These are phyloP conservation scores for Lottia scabra DNA, from an alignment of 2,888 invertebrate species.

Conservation along the genomic window DNA sequence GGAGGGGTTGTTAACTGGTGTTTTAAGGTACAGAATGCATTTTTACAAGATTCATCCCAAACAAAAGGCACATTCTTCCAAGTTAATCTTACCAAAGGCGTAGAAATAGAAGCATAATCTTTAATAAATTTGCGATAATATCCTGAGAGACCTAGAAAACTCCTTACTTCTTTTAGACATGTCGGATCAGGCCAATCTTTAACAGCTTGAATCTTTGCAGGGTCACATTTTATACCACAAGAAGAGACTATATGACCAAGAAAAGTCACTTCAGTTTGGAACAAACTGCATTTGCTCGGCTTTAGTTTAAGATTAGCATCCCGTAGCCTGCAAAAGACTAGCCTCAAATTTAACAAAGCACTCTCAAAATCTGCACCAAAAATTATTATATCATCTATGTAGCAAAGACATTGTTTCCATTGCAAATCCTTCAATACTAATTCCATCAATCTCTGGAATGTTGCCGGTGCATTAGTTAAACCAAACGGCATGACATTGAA, in stretches of 20 bases:
- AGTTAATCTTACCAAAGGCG: background rate
- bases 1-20: background rate
- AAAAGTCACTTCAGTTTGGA: background rate
- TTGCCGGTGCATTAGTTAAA: too few species aligned
- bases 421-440: too few species aligned
- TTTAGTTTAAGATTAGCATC: too few species aligned
- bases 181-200: background rate
- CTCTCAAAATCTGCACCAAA: background rate
- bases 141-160: background rate
- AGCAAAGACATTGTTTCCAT: too few species aligned
- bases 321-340: background rate
- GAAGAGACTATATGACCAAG: background rate
- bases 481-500: too few species aligned
- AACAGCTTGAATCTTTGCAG: background rate
- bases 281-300: background rate
- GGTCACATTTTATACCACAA: background rate
- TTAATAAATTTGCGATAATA: background rate
- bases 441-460: too few species aligned
- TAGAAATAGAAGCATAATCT: background rate
- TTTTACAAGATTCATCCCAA: background rate
- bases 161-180: background rate
- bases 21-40: background rate
- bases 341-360: background rate
- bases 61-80: background rate
- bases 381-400: background rate